Base-by-base conservation (phyloP, 2,888 invertebrate genomes). In the Phanerotoma sp. region DNA sequence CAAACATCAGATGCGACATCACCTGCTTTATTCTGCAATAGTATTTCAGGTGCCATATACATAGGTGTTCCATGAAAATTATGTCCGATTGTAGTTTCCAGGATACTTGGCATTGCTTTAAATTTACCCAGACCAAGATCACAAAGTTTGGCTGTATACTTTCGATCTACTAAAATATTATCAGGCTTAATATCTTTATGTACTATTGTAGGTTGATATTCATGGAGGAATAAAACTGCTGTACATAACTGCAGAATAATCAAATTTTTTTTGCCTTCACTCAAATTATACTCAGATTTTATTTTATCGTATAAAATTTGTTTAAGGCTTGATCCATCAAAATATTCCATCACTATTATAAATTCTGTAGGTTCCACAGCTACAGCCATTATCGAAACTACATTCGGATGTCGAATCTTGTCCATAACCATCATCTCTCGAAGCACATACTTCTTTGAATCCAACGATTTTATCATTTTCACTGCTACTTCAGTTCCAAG, bases 31-130 rank as follows among this genome's bases (percentile, higher is more conserved):
- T 40, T 16, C 2, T 46, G 11, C n/a, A 58, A 16, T 10, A 56
- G 7, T 25, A 56, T 7, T 45, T 61, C 54, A 32, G 55, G 60
- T 6, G 57, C 52, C 60, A 60, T 57, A 15, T 49, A 57, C 11
- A 54, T 35, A 9, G 33, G 48, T 9, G 57, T 57, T 7, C 56
- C 56, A 38, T 56, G 52, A 3, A 37, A 15, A 20, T 16, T 10
- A 10, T 30, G 21, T 20, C 16, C 28, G 5, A 51, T 47, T 16
- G 16, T 38, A n/a, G 52, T 56, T n/a, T 10, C 44, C 7, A 35
- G 10, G 7, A 51, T 13, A 11, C 44, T 35, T 7, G 44, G 28
- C 48, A 52, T 56, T 15, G 25, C 18, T 15, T 10, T 47, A 6
- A 52, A 56, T 35, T 32, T 49, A n/a, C 53, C 40, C 11, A 50